phyloP scores from a whole-genome alignment of 2,888 invertebrate species.

The Hirtodrosophila histrioides region DNA sequence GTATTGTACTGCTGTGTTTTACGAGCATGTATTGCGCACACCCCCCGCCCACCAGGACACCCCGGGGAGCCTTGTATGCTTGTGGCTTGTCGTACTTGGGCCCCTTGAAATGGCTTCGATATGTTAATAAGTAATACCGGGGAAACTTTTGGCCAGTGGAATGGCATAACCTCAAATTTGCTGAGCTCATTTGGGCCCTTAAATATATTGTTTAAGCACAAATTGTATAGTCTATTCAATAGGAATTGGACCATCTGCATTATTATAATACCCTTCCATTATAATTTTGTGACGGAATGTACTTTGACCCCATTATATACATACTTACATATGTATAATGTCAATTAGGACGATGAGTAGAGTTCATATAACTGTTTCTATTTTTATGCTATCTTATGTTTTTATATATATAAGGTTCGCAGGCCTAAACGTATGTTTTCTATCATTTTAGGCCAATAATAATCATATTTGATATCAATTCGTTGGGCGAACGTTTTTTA shows the following conservation, averaged over 20 bases:
- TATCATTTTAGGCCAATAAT: too few species aligned
- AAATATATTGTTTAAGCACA: constrained; percentile 4
- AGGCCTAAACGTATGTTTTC: too few species aligned
- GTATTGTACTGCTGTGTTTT: constrained; percentile 39
- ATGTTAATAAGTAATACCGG: constrained; percentile 67
- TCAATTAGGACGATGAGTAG: too few species aligned
- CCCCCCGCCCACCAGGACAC: constrained; percentile 1
- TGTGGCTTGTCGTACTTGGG: constrained; percentile 5
- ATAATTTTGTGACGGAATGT: constrained; percentile 3
- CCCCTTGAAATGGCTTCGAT: constrained; percentile 49
- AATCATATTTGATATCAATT: too few species aligned
- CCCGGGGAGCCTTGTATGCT: constrained; percentile 20
- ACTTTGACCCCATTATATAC: too few species aligned
- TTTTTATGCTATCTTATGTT: too few species aligned
- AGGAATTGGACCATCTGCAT: constrained; percentile 19
- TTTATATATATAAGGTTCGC: too few species aligned
- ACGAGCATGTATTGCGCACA: constrained; percentile 29
- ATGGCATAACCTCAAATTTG: constrained; percentile 39
- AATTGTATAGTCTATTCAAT: constrained; percentile 26
- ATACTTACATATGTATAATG: too few species aligned
- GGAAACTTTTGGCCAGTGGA: constrained; percentile 19
- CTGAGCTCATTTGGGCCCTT: constrained; percentile 52
- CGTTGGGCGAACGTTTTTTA: too few species aligned
- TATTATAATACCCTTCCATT: constrained; percentile 14
- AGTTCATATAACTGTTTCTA: too few species aligned